phyloP scores from a whole-genome alignment of 2,113 vertebrate species.

The Quiscalus mexicanus region DNA sequence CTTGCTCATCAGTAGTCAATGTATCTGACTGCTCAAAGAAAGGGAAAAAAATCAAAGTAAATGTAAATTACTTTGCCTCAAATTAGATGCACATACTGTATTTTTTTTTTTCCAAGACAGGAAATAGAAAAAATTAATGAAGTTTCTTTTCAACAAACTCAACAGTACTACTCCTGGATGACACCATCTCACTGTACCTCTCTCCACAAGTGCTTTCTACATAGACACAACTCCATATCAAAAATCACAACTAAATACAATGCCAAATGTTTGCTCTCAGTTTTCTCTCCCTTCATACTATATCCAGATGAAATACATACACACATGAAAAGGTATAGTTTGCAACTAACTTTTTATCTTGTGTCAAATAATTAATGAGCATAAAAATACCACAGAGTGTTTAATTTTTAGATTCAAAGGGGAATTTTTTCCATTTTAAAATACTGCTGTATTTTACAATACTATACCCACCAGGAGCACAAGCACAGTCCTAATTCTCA shows the following conservation, averaged over 20 bases:
- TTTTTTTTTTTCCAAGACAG: neutral
- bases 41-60: neutral
- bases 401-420: neutral
- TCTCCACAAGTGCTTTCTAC: neutral
- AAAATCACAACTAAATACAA: neutral
- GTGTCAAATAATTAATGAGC: neutral
- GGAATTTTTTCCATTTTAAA: neutral
- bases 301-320: neutral
- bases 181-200: neutral
- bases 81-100: neutral
- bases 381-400: neutral
- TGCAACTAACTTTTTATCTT: neutral
- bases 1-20: neutral
- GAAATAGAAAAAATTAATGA: neutral
- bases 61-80: neutral
- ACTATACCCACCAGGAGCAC: neutral
- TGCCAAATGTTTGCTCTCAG: neutral
- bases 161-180: neutral
- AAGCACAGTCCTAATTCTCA: neutral
- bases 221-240: neutral
- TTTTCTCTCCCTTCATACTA: neutral
- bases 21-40: neutral
- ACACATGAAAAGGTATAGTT: neutral
- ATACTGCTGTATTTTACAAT: neutral
- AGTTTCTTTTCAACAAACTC: neutral